Percentiles rank a stretch among this genome's conserved stretches.
Evolutionary conservation across 37 sponge, comb jelly and placozoan genomes (phyloP).

Genomic region (Cliona cf. orientalis): DNA sequence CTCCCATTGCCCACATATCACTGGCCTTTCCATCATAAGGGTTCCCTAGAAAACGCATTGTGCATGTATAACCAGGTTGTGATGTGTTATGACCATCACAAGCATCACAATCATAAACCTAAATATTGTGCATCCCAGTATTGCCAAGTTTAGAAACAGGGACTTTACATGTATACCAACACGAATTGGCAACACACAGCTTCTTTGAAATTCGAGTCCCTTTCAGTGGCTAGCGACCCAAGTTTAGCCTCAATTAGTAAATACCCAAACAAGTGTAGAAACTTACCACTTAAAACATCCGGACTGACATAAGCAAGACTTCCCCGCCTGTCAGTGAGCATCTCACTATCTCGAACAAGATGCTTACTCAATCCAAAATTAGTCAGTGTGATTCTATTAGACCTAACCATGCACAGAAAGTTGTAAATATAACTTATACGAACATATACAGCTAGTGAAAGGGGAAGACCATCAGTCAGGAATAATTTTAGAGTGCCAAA

Average conservation of each 20-base stretch:
- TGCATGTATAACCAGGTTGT: constrained; percentile 1
- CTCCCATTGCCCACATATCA: constrained; percentile 92
- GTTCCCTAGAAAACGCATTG: constrained; percentile 31
- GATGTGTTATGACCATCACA: not conserved
- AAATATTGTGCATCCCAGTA: not conserved
- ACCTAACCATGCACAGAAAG: constrained; percentile 15
- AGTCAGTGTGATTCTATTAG: constrained; percentile 47
- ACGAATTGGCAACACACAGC: not conserved
- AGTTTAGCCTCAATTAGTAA: not conserved
- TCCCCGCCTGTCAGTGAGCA: constrained; percentile 80
- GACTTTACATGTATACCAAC: not conserved
- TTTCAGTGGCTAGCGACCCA: not conserved
- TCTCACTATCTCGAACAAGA: constrained; percentile 61
- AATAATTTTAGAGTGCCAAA: no score
- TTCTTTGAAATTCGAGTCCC: not conserved
- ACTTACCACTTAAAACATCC: constrained; percentile 89
- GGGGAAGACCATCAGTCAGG: no score
- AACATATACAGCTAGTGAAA: no score
- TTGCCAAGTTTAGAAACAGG: not conserved
- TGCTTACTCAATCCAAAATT: constrained; percentile 88
- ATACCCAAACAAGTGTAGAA: not conserved
- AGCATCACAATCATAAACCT: not conserved
- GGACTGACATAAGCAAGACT: constrained; percentile 92
- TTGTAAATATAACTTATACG: not conserved
- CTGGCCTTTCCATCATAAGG: constrained; percentile 89